Base-by-base conservation (phyloP, 1,140 invertebrate species). In the Nymphalis io region DNA sequence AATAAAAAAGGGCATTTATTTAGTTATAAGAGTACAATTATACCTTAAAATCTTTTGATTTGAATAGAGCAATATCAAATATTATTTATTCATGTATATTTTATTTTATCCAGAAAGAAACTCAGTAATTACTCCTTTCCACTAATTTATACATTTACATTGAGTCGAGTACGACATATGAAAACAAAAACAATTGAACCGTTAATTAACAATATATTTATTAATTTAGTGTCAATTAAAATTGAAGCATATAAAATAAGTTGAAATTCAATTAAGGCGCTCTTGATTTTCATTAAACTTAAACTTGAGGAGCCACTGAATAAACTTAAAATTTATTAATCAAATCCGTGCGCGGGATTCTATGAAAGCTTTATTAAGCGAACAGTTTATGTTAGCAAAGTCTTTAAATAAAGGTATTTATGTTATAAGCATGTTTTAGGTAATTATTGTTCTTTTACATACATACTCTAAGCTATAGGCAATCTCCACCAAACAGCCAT, bases 261-360 rank as follows among this genome's bases (percentile, higher is more conserved):
- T 55, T 11, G 10, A 18, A 64, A 64, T 64, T 64, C 40, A 39
- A 64, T 55, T 55, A 64, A n/a, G 46, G 23, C 42, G 11, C 18
- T 55, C 10, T 23, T 38, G 16, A 44, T 68, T 68, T 68, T 40
- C 58, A 61, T 68, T 20, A 57, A 38, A 38, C 10, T 40, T 59
- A 23, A 48, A 62, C 38, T 62, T 46, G 5, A 38, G 27, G 62
- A 63, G 44, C 44, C 23, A 21, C 38, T 23, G 21, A 62, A 62
- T 40, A 11, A 70, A 62, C 59, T 67, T 67, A 38, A 72, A 72
- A 67, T 72, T 67, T 59, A 65, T 67, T 61, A 67, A 62, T 62
- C 63, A 51, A 66, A 51, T 67, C 51, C 38, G 58, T 68, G 46
- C 21, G 27, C 60, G 39, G 20, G 38, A 33, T 55, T 62, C 23